phyloP scores from a whole-genome alignment of 1,140 invertebrate genomes.

The Pseudomyrmex pallidus region DNA sequence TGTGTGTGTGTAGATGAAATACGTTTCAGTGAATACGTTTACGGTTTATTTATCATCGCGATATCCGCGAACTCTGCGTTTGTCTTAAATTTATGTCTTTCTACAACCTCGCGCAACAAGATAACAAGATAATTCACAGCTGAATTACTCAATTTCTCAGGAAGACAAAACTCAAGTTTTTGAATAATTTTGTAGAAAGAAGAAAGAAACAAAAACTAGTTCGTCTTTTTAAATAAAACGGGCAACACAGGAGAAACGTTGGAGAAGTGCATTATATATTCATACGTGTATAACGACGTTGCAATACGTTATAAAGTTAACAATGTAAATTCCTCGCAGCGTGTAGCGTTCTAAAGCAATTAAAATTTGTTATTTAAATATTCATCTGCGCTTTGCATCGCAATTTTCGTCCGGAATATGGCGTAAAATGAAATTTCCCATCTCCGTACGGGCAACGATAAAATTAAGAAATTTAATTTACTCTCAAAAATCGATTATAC shows the following conservation, averaged over 20 bases:
- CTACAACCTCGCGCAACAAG: not conserved
- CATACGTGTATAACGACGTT: not conserved
- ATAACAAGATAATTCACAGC: no score
- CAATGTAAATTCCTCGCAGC: not conserved
- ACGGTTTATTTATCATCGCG: conserved; percentile 6
- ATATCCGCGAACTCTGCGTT: not conserved
- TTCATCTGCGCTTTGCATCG: not conserved
- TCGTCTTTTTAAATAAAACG: not conserved
- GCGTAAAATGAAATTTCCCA: conserved; percentile 14
- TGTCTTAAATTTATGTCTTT: conserved; percentile 19
- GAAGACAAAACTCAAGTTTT: no score
- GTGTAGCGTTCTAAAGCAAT: not conserved
- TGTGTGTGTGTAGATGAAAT: not conserved
- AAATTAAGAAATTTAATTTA: not conserved
- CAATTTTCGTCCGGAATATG: not conserved
- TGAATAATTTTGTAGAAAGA: not conserved
- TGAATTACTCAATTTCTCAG: not conserved
- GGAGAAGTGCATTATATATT: not conserved
- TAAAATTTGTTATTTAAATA: no score
- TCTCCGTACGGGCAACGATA: not conserved
- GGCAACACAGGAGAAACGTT: not conserved
- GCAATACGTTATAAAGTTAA: conserved; percentile 27
- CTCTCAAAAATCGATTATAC: not conserved
- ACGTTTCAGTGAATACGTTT: conserved; percentile 3
- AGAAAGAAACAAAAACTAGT: not conserved